Percentiles rank a stretch among this genome's conserved stretches.
phyloP scores from a whole-genome alignment of 2,797 vertebrate species.

The Dipus sagitta region DNA sequence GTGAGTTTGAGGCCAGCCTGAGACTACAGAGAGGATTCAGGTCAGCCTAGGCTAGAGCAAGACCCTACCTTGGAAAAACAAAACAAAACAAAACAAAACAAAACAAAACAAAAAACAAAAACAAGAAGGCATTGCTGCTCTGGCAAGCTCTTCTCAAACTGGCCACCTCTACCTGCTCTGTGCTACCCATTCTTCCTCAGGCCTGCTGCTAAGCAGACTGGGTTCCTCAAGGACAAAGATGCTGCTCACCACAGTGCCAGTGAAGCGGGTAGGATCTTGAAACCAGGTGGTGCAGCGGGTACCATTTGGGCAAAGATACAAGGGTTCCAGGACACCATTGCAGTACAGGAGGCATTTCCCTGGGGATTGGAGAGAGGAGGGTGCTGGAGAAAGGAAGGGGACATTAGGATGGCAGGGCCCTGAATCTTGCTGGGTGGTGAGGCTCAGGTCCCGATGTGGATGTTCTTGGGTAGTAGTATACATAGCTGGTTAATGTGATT shows the following conservation, averaged over 20 bases:
- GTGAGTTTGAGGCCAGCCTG: too few relatives aligned
- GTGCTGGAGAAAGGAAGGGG: conserved; percentile 54
- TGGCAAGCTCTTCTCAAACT: background rate
- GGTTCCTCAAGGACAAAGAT: too few relatives aligned
- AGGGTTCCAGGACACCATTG: conserved; percentile 95
- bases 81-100: too few relatives aligned
- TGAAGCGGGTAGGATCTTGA: conserved; percentile 93
- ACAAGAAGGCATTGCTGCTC: background rate
- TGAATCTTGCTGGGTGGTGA: background rate
- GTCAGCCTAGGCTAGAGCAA: too few relatives aligned
- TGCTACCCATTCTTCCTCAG: background rate
- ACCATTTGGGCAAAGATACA: conserved; percentile 95
- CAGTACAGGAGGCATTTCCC: conserved; percentile 98
- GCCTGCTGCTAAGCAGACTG: background rate
- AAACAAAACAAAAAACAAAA: too few relatives aligned
- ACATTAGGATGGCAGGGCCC: background rate
- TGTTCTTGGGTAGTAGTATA: background rate
- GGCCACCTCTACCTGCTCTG: background rate
- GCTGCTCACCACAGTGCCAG: conserved; percentile 92
- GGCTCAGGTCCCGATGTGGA: background rate
- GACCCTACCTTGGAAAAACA: too few relatives aligned
- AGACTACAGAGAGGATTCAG: too few relatives aligned
- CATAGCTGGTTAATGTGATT: background rate
- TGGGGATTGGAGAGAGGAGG: conserved; percentile 81
- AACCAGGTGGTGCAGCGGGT: conserved; percentile 93